These are phyloP conservation scores for Epinephelus malabaricus DNA, from an alignment of 2,797 vertebrate genomes.

Conservation along the genomic window DNA sequence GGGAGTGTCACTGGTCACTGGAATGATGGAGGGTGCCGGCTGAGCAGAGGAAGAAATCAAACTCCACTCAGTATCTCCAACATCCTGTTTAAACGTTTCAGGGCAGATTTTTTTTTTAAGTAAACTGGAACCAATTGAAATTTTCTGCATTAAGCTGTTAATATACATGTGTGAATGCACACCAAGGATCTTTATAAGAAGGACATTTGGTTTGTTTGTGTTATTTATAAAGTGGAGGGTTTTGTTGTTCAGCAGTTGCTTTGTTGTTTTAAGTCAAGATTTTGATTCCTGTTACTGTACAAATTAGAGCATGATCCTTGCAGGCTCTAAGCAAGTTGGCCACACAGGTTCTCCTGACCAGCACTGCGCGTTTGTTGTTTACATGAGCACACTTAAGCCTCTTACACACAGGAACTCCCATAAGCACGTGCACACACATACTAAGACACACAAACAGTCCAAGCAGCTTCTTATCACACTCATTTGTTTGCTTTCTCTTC, in stretches of 20 bases:
- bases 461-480: constrained; percentile 26
- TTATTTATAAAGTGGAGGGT: constrained; percentile 13
- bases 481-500: constrained; percentile 53
- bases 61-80: constrained; percentile 58
- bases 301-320: constrained; percentile 62
- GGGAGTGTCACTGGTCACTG: constrained; percentile 61
- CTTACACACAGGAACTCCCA: constrained; percentile 81
- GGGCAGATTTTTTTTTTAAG: constrained; percentile 3
- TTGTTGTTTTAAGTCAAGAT: constrained; percentile 33
- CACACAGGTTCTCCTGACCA: constrained; percentile 71
- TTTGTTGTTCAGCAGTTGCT: not conserved
- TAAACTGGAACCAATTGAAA: not conserved
- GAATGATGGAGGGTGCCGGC: constrained; percentile 66
- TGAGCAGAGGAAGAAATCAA: constrained; percentile 73
- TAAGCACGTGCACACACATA: constrained; percentile 64
- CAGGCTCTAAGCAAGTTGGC: constrained; percentile 43
- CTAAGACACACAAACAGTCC: constrained; percentile 64
- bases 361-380: constrained; percentile 70
- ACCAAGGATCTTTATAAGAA: not conserved
- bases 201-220: constrained; percentile 37
- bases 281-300: constrained; percentile 77
- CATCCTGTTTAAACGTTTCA: constrained; percentile 67
- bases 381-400: constrained; percentile 70
- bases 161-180: not conserved
- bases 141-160: not conserved